phyloP scores from a whole-genome alignment of 2,113 vertebrate genomes.

The Emydura subglobosa region DNA sequence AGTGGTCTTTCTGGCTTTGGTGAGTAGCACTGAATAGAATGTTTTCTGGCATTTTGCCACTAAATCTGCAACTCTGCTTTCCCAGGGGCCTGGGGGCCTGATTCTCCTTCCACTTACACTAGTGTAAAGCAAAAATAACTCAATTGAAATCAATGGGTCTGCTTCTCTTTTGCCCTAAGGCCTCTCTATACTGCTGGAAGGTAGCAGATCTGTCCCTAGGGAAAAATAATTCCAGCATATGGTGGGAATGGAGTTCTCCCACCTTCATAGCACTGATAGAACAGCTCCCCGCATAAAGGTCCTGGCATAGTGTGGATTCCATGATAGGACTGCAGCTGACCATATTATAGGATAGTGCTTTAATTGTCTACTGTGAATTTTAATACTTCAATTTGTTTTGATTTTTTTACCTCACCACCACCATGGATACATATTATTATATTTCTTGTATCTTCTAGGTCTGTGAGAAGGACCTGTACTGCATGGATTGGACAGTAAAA shows the following conservation, averaged over 20 bases:
- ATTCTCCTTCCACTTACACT: not conserved
- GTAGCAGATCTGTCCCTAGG: not conserved
- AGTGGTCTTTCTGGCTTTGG: slow-evolving; percentile 88
- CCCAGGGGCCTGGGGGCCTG: rapidly evolving
- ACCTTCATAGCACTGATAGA: rapidly evolving
- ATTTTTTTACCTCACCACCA: rapidly evolving
- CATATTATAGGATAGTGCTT: not conserved
- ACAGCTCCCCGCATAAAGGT: no score
- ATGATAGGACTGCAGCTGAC: rapidly evolving
- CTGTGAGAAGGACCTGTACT: slow-evolving; percentile 91
- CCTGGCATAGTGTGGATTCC: not conserved
- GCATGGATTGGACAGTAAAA: slow-evolving; percentile 90
- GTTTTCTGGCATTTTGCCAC: not conserved
- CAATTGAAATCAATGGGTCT: not conserved
- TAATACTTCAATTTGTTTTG: rapidly evolving
- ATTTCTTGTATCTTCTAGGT: slow-evolving; percentile 77
- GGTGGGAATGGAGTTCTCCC: not conserved
- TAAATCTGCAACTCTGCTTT: not conserved
- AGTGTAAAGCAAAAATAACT: not conserved
- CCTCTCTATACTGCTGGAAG: not conserved
- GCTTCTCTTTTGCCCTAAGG: not conserved
- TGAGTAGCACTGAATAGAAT: slow-evolving; percentile 71
- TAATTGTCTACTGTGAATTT: rapidly evolving
- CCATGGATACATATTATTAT: rapidly evolving
- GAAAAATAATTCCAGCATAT: not conserved